Conservation (phyloP, 2,888 invertebrate species). For the Anticlea derivata region DNA sequence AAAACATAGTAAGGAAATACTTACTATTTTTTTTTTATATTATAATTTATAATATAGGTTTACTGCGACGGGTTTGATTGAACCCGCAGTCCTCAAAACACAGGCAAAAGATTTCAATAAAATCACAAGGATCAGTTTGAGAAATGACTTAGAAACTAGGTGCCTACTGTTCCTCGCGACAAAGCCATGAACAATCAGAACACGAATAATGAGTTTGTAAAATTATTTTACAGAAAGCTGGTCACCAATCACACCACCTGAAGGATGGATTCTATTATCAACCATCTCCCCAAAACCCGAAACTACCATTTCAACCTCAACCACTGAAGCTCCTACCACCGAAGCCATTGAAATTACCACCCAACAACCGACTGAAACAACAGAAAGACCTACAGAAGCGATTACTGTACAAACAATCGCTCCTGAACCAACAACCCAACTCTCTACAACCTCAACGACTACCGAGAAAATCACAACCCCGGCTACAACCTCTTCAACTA, state of each 20-base stretch:
- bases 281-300: slow-evolving; percentile 66
- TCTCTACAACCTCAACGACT: slow-evolving; percentile 29
- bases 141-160: too few species aligned
- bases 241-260: slow-evolving; percentile 86
- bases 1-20: too few species aligned
- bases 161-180: too few species aligned
- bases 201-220: not conserved
- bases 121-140: too few species aligned
- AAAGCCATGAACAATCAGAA: not conserved
- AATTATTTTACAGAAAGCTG: slow-evolving; percentile 76
- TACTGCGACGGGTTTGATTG: too few species aligned
- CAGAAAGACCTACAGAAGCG: not conserved
- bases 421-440: not conserved
- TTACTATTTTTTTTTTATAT: too few species aligned
- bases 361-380: slow-evolving; percentile 41
- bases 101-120: too few species aligned
- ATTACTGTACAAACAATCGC: not conserved
- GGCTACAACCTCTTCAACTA: slow-evolving; percentile 41
- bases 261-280: slow-evolving; percentile 85
- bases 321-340: slow-evolving; percentile 42
- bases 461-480: slow-evolving; percentile 34
- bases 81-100: too few species aligned
- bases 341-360: slow-evolving; percentile 27
- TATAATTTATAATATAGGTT: too few species aligned
- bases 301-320: slow-evolving; percentile 40